Base-by-base conservation (phyloP, 2,113 vertebrate genomes). In the Ariopsis seemanni region DNA sequence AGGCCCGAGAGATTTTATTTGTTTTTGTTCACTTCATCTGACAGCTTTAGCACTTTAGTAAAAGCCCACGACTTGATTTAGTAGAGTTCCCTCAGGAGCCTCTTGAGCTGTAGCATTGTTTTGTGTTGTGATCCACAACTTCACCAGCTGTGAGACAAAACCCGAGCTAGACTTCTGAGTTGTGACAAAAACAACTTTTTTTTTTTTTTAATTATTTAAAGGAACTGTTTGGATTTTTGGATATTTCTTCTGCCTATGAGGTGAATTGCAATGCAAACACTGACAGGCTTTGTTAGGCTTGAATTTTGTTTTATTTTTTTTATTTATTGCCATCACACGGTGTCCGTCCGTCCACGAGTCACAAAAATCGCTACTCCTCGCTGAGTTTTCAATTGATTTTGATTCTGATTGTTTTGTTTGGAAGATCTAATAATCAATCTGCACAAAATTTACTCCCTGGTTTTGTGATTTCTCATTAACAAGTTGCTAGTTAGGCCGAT, bases 31-130 rank as follows among this genome's bases (percentile, higher is more conserved):
- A 85, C 87, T 90, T 83, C 81, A 62, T 34, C 83, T 85, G 82
- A 90, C 67, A 80, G 86, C 11, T 86, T 72, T 74, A 72, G 63
- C 60, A 86, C 62, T 90, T 90, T 62, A 88, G 80, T n/a, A 52
- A 65, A 86, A 69, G 65, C 53, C 42, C 72, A 74, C 62, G 75
- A 84, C 85, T 85, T 88, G 86, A 89, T 89, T 85, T 53, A 83
- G 58, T n/a, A 42, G 22, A 30, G 7, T 52, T 78, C 48, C 78
- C 83, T 63, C 18, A 15, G 50, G 27, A 69, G 62, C 80, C 67
- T 60, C 81, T 88, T 60, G 34, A 87, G 42, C 65, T 17, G 60
- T 57, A 11, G 60, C 22, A 20, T 67, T 34, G 63, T 80, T 27
- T 9, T 78, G 67, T 80, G 50, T 81, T 69, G 72, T 48, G 82